Base-by-base conservation (phyloP, 2,888 invertebrate genomes). In the Calliphora vomitoria region DNA sequence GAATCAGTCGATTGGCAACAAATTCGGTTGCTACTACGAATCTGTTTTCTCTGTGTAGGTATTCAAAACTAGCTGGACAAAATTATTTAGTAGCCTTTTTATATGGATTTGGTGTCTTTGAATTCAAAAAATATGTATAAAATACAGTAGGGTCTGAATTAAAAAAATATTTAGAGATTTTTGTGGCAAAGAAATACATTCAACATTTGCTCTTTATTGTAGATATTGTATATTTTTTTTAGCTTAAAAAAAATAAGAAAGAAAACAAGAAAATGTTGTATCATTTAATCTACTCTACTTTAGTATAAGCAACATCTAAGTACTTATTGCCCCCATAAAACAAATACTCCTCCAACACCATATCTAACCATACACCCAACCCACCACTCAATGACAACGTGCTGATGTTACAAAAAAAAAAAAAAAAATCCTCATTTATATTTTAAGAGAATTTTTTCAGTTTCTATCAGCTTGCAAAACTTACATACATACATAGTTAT, bases 401-500 rank as follows among this genome's bases (percentile, higher is more conserved):
- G 13, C 15, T 47, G n/a, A 25, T 31, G 8, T 4, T 69, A 4
- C 3, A 44, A 25, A 15, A 47, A 44, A 25, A 25, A 4, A 4
- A 44, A 25, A 15, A 47, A 44, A 25, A 25, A 47, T 35, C 53
- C 13, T 55, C 71, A 66, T 74, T 74, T 74, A 71, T 82, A 76
- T 60, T 38, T 38, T 15, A 71, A 71, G 35, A 38, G n/a, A 13
- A 20, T 66, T 13, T 68, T 31, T 35, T 13, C 8, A 38, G 35
- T 41, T 20, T 35, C 2, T 5, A 35, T n/a, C 18, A 20, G 6
- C 53, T 66, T 78, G 55, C 8, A 38, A 66, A 35, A 8, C 35
- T 62, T 35, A 6, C 35, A 64, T 13, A 87, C 86, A 76, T 85
- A 89, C 91, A 91, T 91, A 88, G 91, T 87, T 89, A 90, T 90